Evolutionary conservation across 2,797 vertebrate species (phyloP), one percentile per base, ranked within the genome.

Genomic region (Lacerta bilineata): DNA sequence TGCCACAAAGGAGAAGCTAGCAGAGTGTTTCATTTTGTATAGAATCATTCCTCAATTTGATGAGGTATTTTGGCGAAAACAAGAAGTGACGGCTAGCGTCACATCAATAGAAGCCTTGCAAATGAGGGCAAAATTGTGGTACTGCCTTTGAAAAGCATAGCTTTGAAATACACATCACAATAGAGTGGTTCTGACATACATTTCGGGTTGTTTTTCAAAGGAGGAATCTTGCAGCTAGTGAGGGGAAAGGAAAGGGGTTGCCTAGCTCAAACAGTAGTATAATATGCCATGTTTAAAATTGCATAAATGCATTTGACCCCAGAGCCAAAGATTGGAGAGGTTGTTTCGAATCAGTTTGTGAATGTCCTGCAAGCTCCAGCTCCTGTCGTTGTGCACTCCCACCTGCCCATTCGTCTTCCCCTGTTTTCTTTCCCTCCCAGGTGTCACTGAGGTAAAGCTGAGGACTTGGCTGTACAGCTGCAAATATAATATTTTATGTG

Each of bases 101-200:
- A 29, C 77, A 74, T 50, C 83, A 23, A 55, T 27, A 85, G 88
- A 50, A 89, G 55, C 68, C 46, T 85, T 85, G 83, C 83, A 89
- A 89, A 89, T 85, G 88, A 85, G 83, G 83, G 88, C 83, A 74
- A 85, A 89, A 80, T 74, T 27, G 83, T 36, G 69, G 11, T 18
- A 72, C 11, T 75, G 77, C 88, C 78, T 75, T 85, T 85, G 88
- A 85, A 89, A 85, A 66, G 55, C 82, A 27, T 69, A 7, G 41
- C 88, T 85, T 89, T 85, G 88, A 89, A 85, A 85, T 41, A 89
- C 88, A 50, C 77, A 85, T 85, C 88, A 89, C 77, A 80, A 80
- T 74, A 85, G 83, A 89, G 59, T 20, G 71, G 39, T 80, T 85
- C 68, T 89, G 88, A 80, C 83, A 80, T 27, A 33, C n/a, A 29